Evolutionary conservation across 2,113 vertebrate genomes (phyloP).

Genomic region (Aplodontia rufa): DNA sequence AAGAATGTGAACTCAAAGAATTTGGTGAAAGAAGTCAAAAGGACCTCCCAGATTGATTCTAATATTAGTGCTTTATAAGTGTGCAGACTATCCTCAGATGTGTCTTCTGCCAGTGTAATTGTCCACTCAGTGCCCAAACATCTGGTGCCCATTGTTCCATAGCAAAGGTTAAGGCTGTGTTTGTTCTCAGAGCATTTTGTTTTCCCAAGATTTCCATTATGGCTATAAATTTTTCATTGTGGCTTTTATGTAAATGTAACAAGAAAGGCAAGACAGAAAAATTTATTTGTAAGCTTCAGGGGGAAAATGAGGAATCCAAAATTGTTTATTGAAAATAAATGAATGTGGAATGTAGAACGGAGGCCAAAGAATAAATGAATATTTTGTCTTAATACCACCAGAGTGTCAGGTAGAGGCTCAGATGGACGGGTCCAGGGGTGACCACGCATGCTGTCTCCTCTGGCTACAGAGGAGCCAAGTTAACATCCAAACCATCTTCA

Average conservation of each 20-base stretch:
- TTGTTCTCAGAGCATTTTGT: slow-evolving; percentile 31
- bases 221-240: slow-evolving; percentile 75
- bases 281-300: slow-evolving; percentile 74
- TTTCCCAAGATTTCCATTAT: slow-evolving; percentile 54
- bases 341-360: slow-evolving; percentile 64
- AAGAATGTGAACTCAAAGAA: not conserved
- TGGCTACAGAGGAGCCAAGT: not conserved
- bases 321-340: slow-evolving; percentile 74
- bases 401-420: not conserved
- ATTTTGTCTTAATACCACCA: slow-evolving; percentile 26
- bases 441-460: not conserved
- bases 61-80: not conserved
- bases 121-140: fast-evolving
- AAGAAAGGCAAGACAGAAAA: slow-evolving; percentile 74
- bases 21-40: not conserved
- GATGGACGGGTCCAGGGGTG: not conserved
- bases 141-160: not conserved
- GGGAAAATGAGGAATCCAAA: slow-evolving; percentile 60
- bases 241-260: slow-evolving; percentile 75
- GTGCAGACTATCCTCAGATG: not conserved
- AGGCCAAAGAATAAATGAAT: slow-evolving; percentile 54
- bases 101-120: fast-evolving
- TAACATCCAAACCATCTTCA: not conserved
- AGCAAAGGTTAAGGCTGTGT: slow-evolving; percentile 21
- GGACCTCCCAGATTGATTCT: no score